These are phyloP conservation scores for Meiosimyza platycephala DNA, from an alignment of 2,888 invertebrate species.

Conservation along the genomic window DNA sequence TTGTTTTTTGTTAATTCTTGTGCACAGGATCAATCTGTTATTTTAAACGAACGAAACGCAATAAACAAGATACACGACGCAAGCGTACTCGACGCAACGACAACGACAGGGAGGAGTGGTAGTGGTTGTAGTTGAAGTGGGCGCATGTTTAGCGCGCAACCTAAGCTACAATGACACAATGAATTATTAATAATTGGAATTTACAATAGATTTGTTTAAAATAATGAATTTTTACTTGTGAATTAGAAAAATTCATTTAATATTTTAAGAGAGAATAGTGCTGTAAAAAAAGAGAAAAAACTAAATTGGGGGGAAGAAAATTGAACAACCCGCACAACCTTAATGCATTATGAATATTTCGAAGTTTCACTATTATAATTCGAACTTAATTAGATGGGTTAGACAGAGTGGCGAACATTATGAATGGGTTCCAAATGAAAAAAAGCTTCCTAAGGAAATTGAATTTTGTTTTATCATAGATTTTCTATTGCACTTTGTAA, in stretches of 20 bases:
- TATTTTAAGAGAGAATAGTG: conserved; percentile 18
- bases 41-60: conserved; percentile 34
- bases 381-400: no score
- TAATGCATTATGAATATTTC: conserved; percentile 13
- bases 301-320: conserved; percentile 15
- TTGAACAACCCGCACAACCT: conserved; percentile 20
- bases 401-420: no score
- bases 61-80: conserved; percentile 38
- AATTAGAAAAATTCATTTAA: conserved; percentile 33
- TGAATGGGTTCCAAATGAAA: no score
- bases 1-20: conserved; percentile 33
- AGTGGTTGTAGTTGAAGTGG: conserved; percentile 40
- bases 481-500: no score
- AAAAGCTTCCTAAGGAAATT: no score
- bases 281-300: conserved; percentile 26
- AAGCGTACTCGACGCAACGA: conserved; percentile 41
- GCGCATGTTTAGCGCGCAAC: conserved; percentile 49
- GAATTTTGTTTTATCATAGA: no score
- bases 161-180: conserved; percentile 74
- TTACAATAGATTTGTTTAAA: conserved; percentile 33
- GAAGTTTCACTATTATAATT: background rate
- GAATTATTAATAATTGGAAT: conserved; percentile 49
- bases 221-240: conserved; percentile 33
- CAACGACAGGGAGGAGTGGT: conserved; percentile 34
- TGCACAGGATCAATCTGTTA: conserved; percentile 31